Base-by-base conservation (phyloP, 2,797 vertebrate species). In the Sciaenops ocellatus region DNA sequence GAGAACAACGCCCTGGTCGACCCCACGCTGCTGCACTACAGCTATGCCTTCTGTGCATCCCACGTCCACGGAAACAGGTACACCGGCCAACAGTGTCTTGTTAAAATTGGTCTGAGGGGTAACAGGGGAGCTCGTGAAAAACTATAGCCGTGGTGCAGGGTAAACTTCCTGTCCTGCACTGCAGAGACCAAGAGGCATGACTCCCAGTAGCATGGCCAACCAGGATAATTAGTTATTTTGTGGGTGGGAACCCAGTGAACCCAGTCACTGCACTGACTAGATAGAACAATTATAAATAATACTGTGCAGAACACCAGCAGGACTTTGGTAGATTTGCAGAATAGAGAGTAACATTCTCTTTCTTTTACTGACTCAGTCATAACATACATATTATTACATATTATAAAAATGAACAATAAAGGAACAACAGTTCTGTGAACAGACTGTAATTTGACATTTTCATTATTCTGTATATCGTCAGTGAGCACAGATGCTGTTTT, bases 51-150 rank as follows among this genome's bases (percentile, higher is more conserved):
- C 95, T 99, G 98, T 64, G 97, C 97, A 84, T 99, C 98, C 79
- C 98, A 99, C 6, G 96, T 99, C 91, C 98, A 99, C 6, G 98
- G 98, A 60, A 99, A 99, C 96, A 97, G 98, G 98, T 99, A 97
- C 13, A 0, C 1, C 44, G 0, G 6, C 15, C n/a, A 0, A 38
- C 61, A 16, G 3, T 4, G 13, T 16, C 47, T 44, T 20, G 0
- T 17, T 42, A 30, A 3, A n/a, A 13, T 1, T 15, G 18, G 4
- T 15, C 28, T 13, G 22, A 13, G n/a, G 15, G 41, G 24, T 42
- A 55, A 24, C 26, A 38, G 24, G 38, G 16, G 18, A 41, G 38
- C 38, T 48, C 18, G 15, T 1, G 4, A 6, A 41, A 9, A 10
- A 57, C 1, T 1, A 11, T 12, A 30, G 55, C 41, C 13, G 2